These are phyloP conservation scores for Rhinatrema bivittatum DNA, from an alignment of 2,797 vertebrate genomes.

Conservation along the genomic window DNA sequence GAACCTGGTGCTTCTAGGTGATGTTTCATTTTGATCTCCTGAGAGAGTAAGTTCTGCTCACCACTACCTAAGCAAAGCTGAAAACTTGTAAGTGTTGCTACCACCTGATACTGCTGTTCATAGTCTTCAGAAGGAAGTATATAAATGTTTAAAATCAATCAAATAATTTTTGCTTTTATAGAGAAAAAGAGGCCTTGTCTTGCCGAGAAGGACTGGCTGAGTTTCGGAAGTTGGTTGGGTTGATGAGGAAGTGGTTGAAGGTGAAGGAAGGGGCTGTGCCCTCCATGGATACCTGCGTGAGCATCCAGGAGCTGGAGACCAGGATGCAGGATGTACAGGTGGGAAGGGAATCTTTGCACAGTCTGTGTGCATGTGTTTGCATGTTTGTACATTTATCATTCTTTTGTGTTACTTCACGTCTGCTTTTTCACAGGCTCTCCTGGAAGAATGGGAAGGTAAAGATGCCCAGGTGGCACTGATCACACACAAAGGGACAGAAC, in stretches of 20 bases:
- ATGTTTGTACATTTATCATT: not conserved
- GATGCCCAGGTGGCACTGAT: slow-evolving; percentile 74
- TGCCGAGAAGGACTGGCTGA: slow-evolving; percentile 80
- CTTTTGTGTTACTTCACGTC: too few relatives aligned
- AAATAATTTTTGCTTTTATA: slow-evolving; percentile 50
- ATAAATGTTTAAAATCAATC: too few relatives aligned
- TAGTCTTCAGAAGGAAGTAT: too few relatives aligned
- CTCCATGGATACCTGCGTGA: slow-evolving; percentile 62
- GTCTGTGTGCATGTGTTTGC: not conserved
- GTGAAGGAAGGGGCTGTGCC: slow-evolving; percentile 74
- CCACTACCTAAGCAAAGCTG: too few relatives aligned
- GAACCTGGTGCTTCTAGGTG: too few relatives aligned
- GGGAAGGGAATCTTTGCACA: slow-evolving; percentile 21
- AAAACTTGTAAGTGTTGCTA: too few relatives aligned
- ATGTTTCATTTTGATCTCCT: too few relatives aligned
- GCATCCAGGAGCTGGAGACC: slow-evolving; percentile 75
- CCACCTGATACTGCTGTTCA: too few relatives aligned
- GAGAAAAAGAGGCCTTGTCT: slow-evolving; percentile 74
- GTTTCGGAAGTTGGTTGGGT: slow-evolving; percentile 75
- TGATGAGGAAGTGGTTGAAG: slow-evolving; percentile 83
- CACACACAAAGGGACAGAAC: slow-evolving; percentile 69
- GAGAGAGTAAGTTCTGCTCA: too few relatives aligned
- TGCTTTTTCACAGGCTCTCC: slow-evolving; percentile 60
- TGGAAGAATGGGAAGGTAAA: slow-evolving; percentile 78
- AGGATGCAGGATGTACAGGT: slow-evolving; percentile 80